Base-by-base conservation (phyloP, 2,797 vertebrate species). In the Crocidura indochinensis region DNA sequence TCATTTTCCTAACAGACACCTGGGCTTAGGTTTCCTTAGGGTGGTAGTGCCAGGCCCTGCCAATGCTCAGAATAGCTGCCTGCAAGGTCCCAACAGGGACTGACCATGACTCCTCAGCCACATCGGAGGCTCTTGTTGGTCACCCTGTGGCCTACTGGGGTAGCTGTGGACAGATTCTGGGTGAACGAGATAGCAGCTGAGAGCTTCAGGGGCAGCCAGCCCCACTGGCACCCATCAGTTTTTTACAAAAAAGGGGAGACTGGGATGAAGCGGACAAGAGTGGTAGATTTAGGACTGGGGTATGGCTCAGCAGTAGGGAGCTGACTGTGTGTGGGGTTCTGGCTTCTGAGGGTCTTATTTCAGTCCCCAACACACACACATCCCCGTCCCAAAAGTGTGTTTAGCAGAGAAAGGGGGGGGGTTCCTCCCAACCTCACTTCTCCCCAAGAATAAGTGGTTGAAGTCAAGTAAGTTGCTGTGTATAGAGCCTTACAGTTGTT, bases 1-100 rank as follows among this genome's bases (percentile, higher is more conserved):
- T 92, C 78, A 56, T 92, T 96, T 94, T 93, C 90, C 82, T 96
- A 77, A 85, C 64, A 93, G 89, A 95, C 79, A 80, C 68, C 6
- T 26, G 72, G 90, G 85, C 85, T 96, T 90, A 79, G 88, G 73
- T 95, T 95, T 94, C 93, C 79, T 91, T 51, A 20, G 90, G 62
- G 82, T 81, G 84, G 75, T 46, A 79, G 67, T 81, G 84, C 79
- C 49, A 79, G 67, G 51, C 53, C 38, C 65, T 90, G 75, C 68
- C 8, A 0, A 60, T 1, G 8, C 19, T 0, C 0, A 0, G 78
- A 60, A 38, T 38, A 38, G 38, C 38, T 38, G 38, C 38, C 38
- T 2, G 38, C 38, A 5, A 38, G 38, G 38, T 38, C 38, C 38
- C 38, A 20, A 20, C 4, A 26, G 62, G 62, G 62, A 19, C 68